phyloP scores from a whole-genome alignment of 92 coral and sea anemone genomes.

The Siderastrea siderea region DNA sequence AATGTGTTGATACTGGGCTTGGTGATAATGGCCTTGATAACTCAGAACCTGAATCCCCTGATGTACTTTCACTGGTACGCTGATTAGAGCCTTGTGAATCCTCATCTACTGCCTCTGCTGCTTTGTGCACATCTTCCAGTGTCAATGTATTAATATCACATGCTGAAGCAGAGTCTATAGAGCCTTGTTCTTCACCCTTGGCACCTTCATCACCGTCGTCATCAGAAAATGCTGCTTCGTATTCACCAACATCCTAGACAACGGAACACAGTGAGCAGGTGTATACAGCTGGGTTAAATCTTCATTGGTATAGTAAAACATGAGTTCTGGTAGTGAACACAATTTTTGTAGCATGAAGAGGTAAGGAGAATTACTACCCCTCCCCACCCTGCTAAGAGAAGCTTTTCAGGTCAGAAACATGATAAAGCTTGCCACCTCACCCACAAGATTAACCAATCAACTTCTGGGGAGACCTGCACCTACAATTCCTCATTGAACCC shows the following conservation, averaged over 20 bases:
- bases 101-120: neutral
- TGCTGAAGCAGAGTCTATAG: neutral
- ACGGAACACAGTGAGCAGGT: neutral
- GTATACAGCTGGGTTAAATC: too few species aligned
- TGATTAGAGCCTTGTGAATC: neutral
- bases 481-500: too few species aligned
- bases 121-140: neutral
- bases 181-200: slow-evolving; percentile 7
- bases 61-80: slow-evolving; percentile 37
- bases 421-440: too few species aligned
- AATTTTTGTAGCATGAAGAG: too few species aligned
- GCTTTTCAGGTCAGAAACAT: too few species aligned
- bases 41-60: slow-evolving; percentile 47
- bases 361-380: too few species aligned
- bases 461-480: too few species aligned
- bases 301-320: too few species aligned
- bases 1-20: slow-evolving; percentile 30
- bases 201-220: slow-evolving; percentile 53
- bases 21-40: slow-evolving; percentile 59
- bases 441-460: too few species aligned
- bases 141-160: neutral
- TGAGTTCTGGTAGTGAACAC: too few species aligned
- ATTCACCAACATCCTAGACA: slow-evolving; percentile 73
- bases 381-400: neutral
- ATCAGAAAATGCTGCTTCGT: slow-evolving; percentile 92